Evolutionary conservation across 1,140 invertebrate species (phyloP).

Genomic region (Magallana angulata): DNA sequence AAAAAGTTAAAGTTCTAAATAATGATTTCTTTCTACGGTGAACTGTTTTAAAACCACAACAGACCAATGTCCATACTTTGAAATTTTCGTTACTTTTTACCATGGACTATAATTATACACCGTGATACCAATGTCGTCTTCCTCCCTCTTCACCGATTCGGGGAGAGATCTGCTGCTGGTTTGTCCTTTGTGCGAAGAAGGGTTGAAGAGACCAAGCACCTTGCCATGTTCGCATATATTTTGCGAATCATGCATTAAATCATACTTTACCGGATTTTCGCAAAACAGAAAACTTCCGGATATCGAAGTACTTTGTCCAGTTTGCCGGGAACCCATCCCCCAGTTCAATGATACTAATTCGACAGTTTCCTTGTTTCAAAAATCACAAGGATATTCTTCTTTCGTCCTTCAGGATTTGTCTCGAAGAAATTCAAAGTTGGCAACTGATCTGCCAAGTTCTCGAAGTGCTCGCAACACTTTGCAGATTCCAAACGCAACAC

Average conservation of each 20-base stretch:
- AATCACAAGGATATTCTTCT: background rate
- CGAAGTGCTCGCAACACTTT: background rate
- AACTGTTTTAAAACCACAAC: too few relatives aligned
- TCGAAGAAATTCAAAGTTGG: background rate
- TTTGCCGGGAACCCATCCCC: background rate
- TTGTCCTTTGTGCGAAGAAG: slow-evolving; percentile 5
- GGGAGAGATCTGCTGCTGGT: background rate
- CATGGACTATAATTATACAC: too few relatives aligned
- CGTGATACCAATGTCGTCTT: background rate
- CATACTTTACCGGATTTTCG: slow-evolving; percentile 10
- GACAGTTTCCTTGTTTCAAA: background rate
- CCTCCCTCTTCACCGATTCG: slow-evolving; percentile 3
- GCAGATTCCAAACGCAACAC: background rate
- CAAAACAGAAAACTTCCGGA: slow-evolving; percentile 8
- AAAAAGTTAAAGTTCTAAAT: too few relatives aligned
- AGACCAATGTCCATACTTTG: too few relatives aligned
- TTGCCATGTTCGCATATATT: slow-evolving; percentile 12
- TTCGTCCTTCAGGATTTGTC: background rate
- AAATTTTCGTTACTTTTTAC: too few relatives aligned
- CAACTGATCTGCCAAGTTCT: background rate
- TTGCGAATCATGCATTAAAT: slow-evolving; percentile 4
- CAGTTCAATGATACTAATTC: background rate
- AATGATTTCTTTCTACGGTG: too few relatives aligned
- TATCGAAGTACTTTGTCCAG: background rate
- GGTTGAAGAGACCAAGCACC: background rate